Conservation (phyloP, 2,113 vertebrate species). For the Catharus fuscescens region DNA sequence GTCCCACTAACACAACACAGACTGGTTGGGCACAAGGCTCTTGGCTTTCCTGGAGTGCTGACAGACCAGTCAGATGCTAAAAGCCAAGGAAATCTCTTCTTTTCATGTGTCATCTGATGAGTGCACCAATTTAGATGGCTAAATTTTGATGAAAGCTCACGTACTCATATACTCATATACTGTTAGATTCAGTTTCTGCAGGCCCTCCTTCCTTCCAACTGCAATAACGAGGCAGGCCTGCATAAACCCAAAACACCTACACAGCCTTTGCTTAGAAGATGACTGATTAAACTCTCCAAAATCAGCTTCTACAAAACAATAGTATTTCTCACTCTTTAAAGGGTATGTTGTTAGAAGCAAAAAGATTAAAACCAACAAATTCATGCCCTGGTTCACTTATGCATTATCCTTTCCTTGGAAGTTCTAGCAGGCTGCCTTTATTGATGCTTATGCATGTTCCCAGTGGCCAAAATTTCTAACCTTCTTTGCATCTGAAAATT, state of each 20-base stretch:
- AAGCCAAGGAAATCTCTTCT: background rate
- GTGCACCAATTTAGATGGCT: background rate
- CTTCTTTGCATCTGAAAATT: background rate
- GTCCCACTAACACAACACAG: background rate
- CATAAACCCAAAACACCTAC: accelerated
- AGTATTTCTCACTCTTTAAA: background rate
- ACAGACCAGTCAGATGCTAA: background rate
- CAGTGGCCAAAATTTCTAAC: background rate
- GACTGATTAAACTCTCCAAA: background rate
- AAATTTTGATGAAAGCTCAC: background rate
- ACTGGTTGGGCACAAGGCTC: too few relatives aligned
- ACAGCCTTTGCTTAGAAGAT: background rate
- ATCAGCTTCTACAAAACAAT: background rate
- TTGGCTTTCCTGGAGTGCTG: background rate
- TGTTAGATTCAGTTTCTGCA: background rate
- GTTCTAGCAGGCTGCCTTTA: background rate
- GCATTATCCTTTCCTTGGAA: background rate
- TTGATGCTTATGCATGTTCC: background rate
- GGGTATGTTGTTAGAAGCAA: background rate
- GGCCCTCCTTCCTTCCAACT: background rate
- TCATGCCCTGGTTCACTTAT: background rate
- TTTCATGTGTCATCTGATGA: background rate
- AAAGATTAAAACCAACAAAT: background rate
- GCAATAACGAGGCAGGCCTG: background rate
- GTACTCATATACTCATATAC: background rate